Evolutionary conservation across 2,113 vertebrate genomes (phyloP), one percentile per base, ranked within the genome.

Genomic region (Zootoca vivipara): DNA sequence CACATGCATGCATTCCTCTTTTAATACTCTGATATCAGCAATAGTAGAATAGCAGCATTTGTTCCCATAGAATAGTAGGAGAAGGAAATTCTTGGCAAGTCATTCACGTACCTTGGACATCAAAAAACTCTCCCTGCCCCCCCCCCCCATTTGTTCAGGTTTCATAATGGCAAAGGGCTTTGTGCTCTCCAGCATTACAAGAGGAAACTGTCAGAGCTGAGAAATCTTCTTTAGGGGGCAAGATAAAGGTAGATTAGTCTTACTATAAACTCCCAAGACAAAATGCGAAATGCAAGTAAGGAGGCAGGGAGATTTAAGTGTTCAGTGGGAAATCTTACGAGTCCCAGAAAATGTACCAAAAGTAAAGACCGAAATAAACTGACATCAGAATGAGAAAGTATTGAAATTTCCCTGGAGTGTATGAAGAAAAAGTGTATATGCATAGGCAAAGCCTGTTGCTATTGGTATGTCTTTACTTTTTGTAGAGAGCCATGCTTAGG

Each of bases 221-320:
- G 83, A 81, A 81, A n/a, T 40, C 5, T 62, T 67, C 62, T 78
- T 89, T 94, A 93, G 81, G 82, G 88, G 81, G 58, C 84, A 87
- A 80, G 30, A 80, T 74, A 93, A 89, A 95, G 80, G 83, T 70
- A 86, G 84, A 81, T 94, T 93, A 77, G 85, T 83, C 84, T 52
- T 30, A 80, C 89, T 91, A 89, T 56, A 86, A 93, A 87, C 87
- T 82, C 90, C 79, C 24, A 77, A 87, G 67, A 72, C 35, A 42
- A 83, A 74, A 33, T 86, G 42, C 86, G 91, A 86, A 93, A 87
- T 80, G 77, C 88, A 75, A 87, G 82, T 88, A 20, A 46, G 89
- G 89, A 90, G 46, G 78, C 18, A 87, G 83, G 87, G 78, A 84
- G 62, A 93, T 89, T 58, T 74, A 10, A 90, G 73, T 26, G 87